phyloP scores from a whole-genome alignment of 2,113 vertebrate genomes.

The Phyllostomus discolor region DNA sequence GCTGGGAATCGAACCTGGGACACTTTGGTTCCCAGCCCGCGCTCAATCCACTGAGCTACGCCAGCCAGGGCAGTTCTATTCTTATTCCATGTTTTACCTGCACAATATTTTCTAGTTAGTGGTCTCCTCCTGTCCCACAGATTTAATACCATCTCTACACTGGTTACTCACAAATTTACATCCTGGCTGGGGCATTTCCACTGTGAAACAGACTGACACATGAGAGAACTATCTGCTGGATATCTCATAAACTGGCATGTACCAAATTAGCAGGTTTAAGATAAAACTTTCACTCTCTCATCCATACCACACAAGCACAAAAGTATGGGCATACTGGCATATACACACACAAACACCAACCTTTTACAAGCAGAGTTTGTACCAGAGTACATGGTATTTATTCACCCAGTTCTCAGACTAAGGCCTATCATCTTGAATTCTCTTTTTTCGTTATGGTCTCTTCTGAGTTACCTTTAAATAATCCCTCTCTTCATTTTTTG shows the following conservation, averaged over 20 bases:
- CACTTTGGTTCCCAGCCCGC: no score
- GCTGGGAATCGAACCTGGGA: no score
- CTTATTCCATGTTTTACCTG: neutral
- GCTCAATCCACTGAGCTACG: no score
- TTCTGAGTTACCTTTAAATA: neutral
- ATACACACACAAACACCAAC: neutral
- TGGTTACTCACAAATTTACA: neutral
- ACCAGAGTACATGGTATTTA: neutral
- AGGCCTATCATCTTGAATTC: neutral
- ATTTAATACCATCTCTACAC: neutral
- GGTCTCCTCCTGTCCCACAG: neutral
- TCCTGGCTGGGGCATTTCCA: neutral
- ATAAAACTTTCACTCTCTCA: neutral
- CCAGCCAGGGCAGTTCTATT: neutral
- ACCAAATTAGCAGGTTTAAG: neutral
- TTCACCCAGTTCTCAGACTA: neutral
- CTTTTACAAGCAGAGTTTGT: neutral
- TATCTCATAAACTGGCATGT: neutral
- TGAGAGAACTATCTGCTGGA: neutral
- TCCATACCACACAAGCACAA: neutral
- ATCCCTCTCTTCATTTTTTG: neutral
- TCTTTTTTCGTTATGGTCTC: neutral
- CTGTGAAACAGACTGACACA: neutral
- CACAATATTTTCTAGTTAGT: neutral
- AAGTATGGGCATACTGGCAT: neutral